Evolutionary conservation across 1,140 invertebrate species (phyloP).

Genomic region (Camponotus pennsylvanicus): DNA sequence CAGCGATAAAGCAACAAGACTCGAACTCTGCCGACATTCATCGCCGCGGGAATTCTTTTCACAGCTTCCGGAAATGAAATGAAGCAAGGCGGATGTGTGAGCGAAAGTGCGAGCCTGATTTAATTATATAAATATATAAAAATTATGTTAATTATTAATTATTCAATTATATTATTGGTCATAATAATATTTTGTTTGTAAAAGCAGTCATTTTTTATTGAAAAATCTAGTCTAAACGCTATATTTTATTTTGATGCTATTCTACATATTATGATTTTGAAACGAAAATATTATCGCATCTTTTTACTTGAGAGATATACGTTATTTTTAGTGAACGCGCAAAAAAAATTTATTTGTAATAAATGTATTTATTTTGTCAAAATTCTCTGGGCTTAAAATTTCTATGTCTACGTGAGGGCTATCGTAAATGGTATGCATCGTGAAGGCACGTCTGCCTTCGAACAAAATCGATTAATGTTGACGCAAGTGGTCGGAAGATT

Average conservation of each 20-base stretch:
- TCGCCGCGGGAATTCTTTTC: background rate
- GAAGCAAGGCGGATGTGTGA: background rate
- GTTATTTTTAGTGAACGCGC: background rate
- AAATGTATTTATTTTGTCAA: conserved; percentile 23
- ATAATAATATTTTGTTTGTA: background rate
- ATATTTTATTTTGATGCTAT: background rate
- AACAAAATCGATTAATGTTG: conserved; percentile 48
- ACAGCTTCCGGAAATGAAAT: conserved; percentile 39
- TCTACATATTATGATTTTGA: background rate
- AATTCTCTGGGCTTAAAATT: background rate
- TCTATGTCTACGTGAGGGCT: background rate
- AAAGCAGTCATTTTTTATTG: background rate
- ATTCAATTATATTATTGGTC: background rate
- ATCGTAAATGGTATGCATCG: background rate
- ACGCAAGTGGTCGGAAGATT: conserved; percentile 49
- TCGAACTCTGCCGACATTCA: conserved; percentile 12
- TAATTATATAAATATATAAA: conserved; percentile 19
- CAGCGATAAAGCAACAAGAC: conserved; percentile 45
- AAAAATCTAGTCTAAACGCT: background rate
- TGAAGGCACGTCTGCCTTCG: conserved; percentile 29
- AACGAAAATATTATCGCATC: background rate
- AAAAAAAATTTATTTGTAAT: background rate
- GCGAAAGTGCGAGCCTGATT: background rate
- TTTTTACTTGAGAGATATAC: background rate
- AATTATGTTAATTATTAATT: too few relatives aligned